These are phyloP conservation scores for Drosophila pachea DNA, from an alignment of 1,140 invertebrate genomes.

Conservation along the genomic window DNA sequence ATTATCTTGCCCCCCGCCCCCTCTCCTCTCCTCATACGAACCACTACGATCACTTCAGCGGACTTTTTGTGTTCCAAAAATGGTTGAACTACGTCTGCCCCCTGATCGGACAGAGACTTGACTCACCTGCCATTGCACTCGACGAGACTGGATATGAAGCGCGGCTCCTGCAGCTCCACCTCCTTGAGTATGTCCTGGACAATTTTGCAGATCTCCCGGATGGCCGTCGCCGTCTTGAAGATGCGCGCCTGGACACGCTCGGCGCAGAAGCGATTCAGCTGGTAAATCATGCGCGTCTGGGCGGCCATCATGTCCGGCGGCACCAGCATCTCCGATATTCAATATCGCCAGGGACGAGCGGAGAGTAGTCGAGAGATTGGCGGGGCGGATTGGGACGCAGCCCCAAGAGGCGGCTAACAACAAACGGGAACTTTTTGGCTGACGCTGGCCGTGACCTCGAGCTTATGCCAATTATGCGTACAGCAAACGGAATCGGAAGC, in stretches of 20 bases:
- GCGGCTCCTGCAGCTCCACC: constrained; percentile 96
- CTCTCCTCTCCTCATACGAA: no score
- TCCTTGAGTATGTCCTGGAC: constrained; percentile 97
- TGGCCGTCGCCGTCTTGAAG: constrained; percentile 90
- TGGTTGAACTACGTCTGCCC: background rate
- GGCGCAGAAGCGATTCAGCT: constrained; percentile 96
- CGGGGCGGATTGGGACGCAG: no score
- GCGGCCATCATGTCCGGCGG: constrained; percentile 92
- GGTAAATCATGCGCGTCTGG: constrained; percentile 93
- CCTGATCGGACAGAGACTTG: background rate
- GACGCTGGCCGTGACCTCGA: constrained; percentile 21
- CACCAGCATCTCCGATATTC: constrained; percentile 81
- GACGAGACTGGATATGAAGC: constrained; percentile 93
- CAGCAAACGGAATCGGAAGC: constrained; percentile 20
- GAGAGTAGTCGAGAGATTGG: background rate
- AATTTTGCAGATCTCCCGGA: constrained; percentile 94
- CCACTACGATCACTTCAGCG: no score
- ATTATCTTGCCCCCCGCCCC: no score
- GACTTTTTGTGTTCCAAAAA: no score
- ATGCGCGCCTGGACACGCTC: constrained; percentile 93
- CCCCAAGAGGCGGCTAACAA: constrained; percentile 20
- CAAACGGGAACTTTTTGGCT: background rate
- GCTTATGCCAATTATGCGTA: constrained; percentile 64
- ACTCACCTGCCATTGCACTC: constrained; percentile 83
- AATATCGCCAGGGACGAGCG: background rate